Evolutionary conservation across 2,888 invertebrate genomes (phyloP), one percentile per base, ranked within the genome.

Genomic region (Norana najaformis): DNA sequence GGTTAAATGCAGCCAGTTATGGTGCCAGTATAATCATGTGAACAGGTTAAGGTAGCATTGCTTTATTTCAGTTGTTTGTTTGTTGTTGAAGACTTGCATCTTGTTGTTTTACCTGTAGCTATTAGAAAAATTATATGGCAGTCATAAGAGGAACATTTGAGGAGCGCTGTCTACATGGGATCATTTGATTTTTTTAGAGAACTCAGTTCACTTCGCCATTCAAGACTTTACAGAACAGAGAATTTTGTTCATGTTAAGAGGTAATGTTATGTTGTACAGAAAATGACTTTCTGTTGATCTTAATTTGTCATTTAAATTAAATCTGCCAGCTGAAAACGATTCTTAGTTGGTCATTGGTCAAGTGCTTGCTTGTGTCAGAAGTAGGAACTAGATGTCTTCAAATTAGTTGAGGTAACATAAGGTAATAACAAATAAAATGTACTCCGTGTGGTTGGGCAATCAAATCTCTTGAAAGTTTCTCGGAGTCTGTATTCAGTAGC

Each of bases 171-270:
- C 23, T 69, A 69, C 16, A 69, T 30, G 69, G 69, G n/a, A n/a
- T 69, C 30, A 69, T n/a, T 69, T 69, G n/a, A 69, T 30, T n/a
- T 69, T 69, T 69, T 47, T 36, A 89, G 89, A 69, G 90, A 90
- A 38, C 41, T 90, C 35, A 89, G 90, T 47, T 69, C 30, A 34
- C 89, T 90, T 39, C 88, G 83, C n/a, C 41, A 90, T 39, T 36
- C 53, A n/a, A n/a, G n/a, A 36, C 39, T n/a, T n/a, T 34, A 88
- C 89, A 34, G n/a, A 30, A 90, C 90, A 34, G 38, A 69, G 37
- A 90, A 91, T 69, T 91, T 91, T 90, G 91, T 91, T 37, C 83
- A 89, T 36, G 90, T 92, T 4, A 89, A 90, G 82, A 90, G 90
- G 92, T 92, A 89, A 89, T 89, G n/a, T n/a, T n/a, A 89, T n/a